Percentiles rank a stretch among this genome's conserved stretches.
phyloP scores from a whole-genome alignment of 2,888 invertebrate genomes.

The Tricholauxania praeusta region DNA sequence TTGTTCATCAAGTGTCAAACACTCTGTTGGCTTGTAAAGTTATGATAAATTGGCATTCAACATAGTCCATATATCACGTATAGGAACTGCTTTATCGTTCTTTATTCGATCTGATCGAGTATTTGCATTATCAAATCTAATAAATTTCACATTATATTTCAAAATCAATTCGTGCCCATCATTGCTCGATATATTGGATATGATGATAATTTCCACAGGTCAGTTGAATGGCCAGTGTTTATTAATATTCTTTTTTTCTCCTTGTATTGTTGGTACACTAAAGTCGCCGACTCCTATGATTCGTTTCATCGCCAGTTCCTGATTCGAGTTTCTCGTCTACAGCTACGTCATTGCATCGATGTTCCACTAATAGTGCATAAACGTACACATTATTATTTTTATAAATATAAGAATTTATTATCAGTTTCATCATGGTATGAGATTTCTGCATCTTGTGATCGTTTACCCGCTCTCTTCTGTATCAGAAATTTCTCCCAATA shows the following conservation, averaged over 20 bases:
- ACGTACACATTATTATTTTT: too few relatives aligned
- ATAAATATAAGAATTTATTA: too few relatives aligned
- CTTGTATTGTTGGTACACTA: constrained; percentile 28
- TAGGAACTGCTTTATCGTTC: constrained; percentile 53
- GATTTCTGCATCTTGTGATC: too few relatives aligned
- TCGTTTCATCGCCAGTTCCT: constrained; percentile 14
- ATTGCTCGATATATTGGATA: constrained; percentile 38
- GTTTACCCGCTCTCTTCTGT: too few relatives aligned
- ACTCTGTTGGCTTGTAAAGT: constrained; percentile 51
- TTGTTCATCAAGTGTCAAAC: constrained; percentile 56
- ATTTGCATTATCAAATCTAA: constrained; percentile 54
- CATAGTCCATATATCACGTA: constrained; percentile 53
- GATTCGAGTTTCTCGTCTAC: constrained; percentile 14
- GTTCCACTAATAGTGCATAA: too few relatives aligned
- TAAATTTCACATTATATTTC: constrained; percentile 49
- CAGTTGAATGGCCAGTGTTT: constrained; percentile 25
- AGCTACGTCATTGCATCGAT: neutral
- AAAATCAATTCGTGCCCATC: constrained; percentile 50
- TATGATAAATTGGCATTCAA: constrained; percentile 53
- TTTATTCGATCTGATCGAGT: constrained; percentile 48
- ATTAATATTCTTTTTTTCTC: constrained; percentile 22
- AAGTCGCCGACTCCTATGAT: constrained; percentile 22
- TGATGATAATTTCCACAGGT: constrained; percentile 30
- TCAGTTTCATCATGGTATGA: too few relatives aligned
- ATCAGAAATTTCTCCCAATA: too few relatives aligned